A percentile compares a stretch with the other conserved stretches of the same genome.
These are phyloP conservation scores for Cheilosia pagana DNA, from an alignment of 2,888 invertebrate species.

Conservation along the genomic window DNA sequence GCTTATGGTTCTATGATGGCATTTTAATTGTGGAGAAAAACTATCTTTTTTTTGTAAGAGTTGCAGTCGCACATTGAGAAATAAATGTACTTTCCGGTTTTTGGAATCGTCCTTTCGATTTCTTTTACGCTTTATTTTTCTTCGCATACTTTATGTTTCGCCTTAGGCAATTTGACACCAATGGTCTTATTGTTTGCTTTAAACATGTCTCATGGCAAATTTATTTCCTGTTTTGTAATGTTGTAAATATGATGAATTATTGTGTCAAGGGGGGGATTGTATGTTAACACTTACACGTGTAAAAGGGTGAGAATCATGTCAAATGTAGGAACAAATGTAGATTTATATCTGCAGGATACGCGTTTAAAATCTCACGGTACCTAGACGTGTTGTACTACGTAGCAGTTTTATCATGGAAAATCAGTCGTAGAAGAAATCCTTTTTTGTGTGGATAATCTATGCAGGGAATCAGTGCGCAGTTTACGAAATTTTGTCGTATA, in stretches of 20 bases:
- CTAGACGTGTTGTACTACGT: background rate
- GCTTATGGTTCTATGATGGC: constrained; percentile 9
- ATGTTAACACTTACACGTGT: constrained; percentile 11
- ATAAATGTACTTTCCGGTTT: constrained; percentile 23
- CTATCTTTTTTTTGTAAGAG: constrained; percentile 2
- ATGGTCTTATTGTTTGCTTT: constrained; percentile 35
- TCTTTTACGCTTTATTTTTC: background rate
- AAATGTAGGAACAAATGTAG: background rate
- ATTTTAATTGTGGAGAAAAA: constrained; percentile 33
- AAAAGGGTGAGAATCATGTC: background rate
- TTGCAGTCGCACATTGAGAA: background rate
- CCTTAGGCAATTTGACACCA: constrained; percentile 32
- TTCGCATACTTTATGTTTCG: background rate
- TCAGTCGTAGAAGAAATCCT: too few relatives aligned
- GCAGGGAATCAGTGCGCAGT: too few relatives aligned
- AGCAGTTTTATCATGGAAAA: background rate
- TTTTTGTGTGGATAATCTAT: too few relatives aligned
- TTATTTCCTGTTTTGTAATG: constrained; percentile 48
- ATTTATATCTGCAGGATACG: background rate
- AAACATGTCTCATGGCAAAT: constrained; percentile 46
- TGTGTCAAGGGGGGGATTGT: constrained; percentile 5
- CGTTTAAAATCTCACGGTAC: constrained; percentile 3
- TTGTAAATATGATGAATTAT: constrained; percentile 33
- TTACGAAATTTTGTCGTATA: too few relatives aligned
- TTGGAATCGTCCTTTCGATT: constrained; percentile 21